These are phyloP conservation scores for Nomada fucata DNA, from an alignment of 2,888 invertebrate species.

Conservation along the genomic window DNA sequence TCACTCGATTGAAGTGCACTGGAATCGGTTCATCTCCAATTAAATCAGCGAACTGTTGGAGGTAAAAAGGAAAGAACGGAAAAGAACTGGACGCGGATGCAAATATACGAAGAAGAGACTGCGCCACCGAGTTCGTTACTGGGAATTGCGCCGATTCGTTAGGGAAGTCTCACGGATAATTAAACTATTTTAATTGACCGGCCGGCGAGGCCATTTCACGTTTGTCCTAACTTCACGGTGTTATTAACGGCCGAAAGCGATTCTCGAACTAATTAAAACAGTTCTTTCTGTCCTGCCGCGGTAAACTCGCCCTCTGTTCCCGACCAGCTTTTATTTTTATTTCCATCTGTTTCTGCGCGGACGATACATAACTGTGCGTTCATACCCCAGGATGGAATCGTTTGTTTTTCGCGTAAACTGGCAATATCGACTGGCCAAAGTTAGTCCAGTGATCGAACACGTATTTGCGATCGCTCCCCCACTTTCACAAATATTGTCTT, in stretches of 20 bases:
- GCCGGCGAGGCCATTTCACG: constrained; percentile 46
- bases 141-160: constrained; percentile 63
- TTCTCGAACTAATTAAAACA: constrained; percentile 57
- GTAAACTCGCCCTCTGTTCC: constrained; percentile 16
- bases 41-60: constrained; percentile 40
- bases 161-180: constrained; percentile 60
- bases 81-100: constrained; percentile 7
- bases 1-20: constrained; percentile 1
- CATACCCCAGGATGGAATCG: not conserved
- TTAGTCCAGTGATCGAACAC: not conserved
- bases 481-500: not conserved
- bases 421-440: not conserved
- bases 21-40: constrained; percentile 30
- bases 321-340: not conserved
- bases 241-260: constrained; percentile 50
- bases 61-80: not conserved
- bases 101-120: constrained; percentile 41
- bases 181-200: constrained; percentile 62
- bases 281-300: constrained; percentile 11
- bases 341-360: not conserved
- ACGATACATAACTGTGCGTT: constrained; percentile 19
- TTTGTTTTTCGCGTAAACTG: not conserved
- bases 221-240: constrained; percentile 48
- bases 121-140: constrained; percentile 61
- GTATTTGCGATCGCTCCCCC: not conserved